phyloP scores from a whole-genome alignment of 2,888 invertebrate species.

The Petrolisthes manimaculis region DNA sequence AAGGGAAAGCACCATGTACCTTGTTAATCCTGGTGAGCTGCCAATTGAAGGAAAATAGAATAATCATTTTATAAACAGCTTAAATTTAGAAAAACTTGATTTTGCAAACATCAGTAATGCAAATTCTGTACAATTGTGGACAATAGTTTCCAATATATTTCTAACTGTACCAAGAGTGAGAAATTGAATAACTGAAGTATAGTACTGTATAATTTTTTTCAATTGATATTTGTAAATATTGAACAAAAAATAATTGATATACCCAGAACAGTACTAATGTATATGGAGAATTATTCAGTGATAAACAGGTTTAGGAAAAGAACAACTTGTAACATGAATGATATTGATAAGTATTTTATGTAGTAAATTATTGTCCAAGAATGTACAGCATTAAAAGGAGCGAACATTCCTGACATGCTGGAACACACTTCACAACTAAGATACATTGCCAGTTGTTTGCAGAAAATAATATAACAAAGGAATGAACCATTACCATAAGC shows the following conservation, averaged over 20 bases:
- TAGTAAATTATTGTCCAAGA: background rate
- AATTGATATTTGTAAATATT: too few relatives aligned
- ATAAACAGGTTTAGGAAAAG: background rate
- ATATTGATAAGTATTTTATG: background rate
- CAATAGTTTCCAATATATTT: too few relatives aligned
- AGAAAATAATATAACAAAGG: background rate
- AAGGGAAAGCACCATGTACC: conserved; percentile 29
- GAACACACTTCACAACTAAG: background rate
- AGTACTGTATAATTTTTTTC: too few relatives aligned
- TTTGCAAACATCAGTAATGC: background rate
- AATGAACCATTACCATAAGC: background rate
- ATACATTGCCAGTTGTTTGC: background rate
- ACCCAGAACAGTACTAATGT: background rate
- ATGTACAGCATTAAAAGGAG: background rate
- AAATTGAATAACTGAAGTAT: too few relatives aligned
- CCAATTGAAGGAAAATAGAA: conserved; percentile 36
- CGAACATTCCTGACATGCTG: conserved; percentile 6
- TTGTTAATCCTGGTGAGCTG: conserved; percentile 59
- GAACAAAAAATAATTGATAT: background rate
- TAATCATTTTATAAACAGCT: conserved; percentile 4
- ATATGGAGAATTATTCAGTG: background rate
- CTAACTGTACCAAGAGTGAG: too few relatives aligned
- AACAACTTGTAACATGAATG: background rate
- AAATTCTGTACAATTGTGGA: background rate
- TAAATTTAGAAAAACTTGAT: background rate